Evolutionary conservation across 2,113 vertebrate species (phyloP).

Genomic region (Rhea americana): DNA sequence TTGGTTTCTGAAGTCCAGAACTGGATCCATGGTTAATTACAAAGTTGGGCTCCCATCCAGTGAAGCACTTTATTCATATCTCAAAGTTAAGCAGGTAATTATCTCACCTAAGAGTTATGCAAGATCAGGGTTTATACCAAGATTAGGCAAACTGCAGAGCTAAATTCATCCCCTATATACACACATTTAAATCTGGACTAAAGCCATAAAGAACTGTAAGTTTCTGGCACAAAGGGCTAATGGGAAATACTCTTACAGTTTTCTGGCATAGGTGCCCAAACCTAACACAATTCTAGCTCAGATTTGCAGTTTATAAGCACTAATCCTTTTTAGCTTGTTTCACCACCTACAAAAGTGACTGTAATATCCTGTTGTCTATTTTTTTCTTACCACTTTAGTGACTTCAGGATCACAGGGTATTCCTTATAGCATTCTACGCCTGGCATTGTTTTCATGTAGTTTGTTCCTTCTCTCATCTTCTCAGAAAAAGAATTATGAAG

Average conservation of each 20-base stretch:
- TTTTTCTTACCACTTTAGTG: background rate
- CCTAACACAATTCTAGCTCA: background rate
- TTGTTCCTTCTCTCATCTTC: background rate
- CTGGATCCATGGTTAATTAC: background rate
- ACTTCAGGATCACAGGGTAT: background rate
- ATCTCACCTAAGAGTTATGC: background rate
- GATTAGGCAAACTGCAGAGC: background rate
- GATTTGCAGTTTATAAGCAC: background rate
- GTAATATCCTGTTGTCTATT: background rate
- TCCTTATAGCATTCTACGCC: rapidly evolving
- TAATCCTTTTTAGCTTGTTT: background rate
- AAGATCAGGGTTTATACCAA: background rate
- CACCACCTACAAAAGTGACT: background rate
- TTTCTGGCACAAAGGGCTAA: background rate
- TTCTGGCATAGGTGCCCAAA: background rate
- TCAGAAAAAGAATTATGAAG: background rate
- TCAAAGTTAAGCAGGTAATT: too few species aligned
- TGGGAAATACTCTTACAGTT: background rate
- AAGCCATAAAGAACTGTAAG: background rate
- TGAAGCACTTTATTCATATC: background rate
- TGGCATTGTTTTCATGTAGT: background rate
- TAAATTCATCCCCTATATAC: background rate
- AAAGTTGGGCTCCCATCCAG: background rate
- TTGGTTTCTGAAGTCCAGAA: background rate
- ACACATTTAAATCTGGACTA: background rate